Conservation (phyloP, 2,888 invertebrate species). For the Rhogogaster chlorosoma region DNA sequence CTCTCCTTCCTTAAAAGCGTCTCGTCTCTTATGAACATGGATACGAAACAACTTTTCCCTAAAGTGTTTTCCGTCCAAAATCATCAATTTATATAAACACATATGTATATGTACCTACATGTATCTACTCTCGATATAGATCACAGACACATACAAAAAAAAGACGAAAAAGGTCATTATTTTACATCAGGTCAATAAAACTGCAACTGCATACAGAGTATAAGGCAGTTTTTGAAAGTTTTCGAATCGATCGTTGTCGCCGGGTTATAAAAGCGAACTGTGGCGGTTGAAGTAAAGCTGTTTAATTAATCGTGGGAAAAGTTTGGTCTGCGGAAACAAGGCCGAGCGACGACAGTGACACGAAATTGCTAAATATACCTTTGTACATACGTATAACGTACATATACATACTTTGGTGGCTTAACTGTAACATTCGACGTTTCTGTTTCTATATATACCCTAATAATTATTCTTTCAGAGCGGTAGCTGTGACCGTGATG, state of each 20-base stretch:
- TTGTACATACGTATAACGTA: neutral
- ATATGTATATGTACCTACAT: neutral
- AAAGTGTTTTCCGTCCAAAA: neutral
- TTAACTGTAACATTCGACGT: neutral
- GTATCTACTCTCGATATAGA: neutral
- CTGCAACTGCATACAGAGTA: neutral
- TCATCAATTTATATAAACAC: neutral
- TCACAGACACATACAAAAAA: neutral
- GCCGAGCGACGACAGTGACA: neutral
- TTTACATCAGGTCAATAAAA: neutral
- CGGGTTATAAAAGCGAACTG: neutral
- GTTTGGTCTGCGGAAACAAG: neutral
- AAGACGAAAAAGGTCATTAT: neutral
- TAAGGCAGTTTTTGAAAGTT: neutral
- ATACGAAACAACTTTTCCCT: neutral
- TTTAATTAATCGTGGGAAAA: slow-evolving; percentile 10
- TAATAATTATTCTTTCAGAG: neutral
- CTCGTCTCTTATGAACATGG: neutral
- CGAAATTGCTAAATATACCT: neutral
- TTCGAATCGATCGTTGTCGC: neutral
- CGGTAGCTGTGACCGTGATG: slow-evolving; percentile 8
- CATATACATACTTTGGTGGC: neutral
- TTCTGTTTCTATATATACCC: neutral
- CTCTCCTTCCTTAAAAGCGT: neutral
- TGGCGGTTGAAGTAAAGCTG: neutral